Evolutionary conservation across 2,113 vertebrate genomes (phyloP), one percentile per base, ranked within the genome.

Genomic region (Casuarius casuarius): DNA sequence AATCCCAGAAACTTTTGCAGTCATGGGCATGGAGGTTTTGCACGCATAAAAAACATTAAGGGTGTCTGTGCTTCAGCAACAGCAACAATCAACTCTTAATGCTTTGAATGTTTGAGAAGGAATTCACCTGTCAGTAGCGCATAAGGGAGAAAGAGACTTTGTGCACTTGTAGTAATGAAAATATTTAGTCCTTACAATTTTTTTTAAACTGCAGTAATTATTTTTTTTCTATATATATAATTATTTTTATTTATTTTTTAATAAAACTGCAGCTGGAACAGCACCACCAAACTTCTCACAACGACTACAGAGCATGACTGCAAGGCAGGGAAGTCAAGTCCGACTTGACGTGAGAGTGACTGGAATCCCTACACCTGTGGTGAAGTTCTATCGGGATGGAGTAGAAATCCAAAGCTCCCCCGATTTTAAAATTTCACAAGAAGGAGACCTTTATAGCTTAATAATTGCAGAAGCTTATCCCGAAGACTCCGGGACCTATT

Each of bases 341-440:
- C 98, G 98, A 96, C 98, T 99, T 98, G 99, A 99, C 49, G 99
- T 99, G 81, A 98, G 97, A 93, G 99, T 99, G 93, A 98, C 99
- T 85, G 99, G 99, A 97, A 99, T 99, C 99, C 99, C 99, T 97
- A 98, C 99, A 98, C 99, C 99, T 98, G 98, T 98, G 97, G 99
- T 99, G 97, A 99, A 99, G 98, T 99, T 99, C 98, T 99, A 99
- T 97, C 98, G 99, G 97, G 99, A 99, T 40, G 99, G 99, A 98
- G 99, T 99, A 33, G 99, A 99, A 99, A 99, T 99, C 94, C 99
- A 99, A 98, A 99, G 99, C 98, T 99, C 99, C 81, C 97, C 98
- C 65, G 99, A 99, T 98, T 99, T 99, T 95, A 98, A 98, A 98
- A 99, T 99, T 98, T 97, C 98, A 95, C 99, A 99, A 97, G 99